phyloP scores from a whole-genome alignment of 2,113 vertebrate genomes.

The Erythrolamprus reginae region DNA sequence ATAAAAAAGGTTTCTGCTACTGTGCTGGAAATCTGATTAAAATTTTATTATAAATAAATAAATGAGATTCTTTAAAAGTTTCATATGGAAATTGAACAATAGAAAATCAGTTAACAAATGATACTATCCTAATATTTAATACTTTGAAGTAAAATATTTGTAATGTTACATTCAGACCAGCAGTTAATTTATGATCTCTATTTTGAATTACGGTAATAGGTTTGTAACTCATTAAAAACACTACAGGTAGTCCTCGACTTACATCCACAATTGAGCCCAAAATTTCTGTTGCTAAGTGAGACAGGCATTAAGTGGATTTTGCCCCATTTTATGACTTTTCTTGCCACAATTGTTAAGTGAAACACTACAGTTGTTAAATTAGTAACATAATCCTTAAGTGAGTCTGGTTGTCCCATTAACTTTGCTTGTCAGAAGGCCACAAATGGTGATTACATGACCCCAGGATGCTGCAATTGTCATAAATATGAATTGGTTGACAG shows the following conservation, averaged over 20 bases:
- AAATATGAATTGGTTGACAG: neutral
- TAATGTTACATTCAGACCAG: neutral
- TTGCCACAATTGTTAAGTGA: too few species aligned
- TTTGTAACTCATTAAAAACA: neutral
- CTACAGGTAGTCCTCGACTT: neutral
- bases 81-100: neutral
- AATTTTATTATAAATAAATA: constrained; percentile 4
- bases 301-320: too few species aligned
- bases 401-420: too few species aligned
- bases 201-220: neutral
- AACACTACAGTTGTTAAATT: too few species aligned
- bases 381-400: too few species aligned
- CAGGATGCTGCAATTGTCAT: neutral
- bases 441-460: neutral
- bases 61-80: neutral
- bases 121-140: neutral
- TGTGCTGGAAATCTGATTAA: neutral
- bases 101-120: neutral
- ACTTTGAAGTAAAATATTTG: neutral
- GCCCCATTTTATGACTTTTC: too few species aligned
- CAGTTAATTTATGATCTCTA: neutral
- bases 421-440: neutral
- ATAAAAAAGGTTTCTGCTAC: neutral
- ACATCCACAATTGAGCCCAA: too few species aligned
- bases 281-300: too few species aligned